These are phyloP conservation scores for Spodoptera picta DNA, from an alignment of 2,888 invertebrate species.

Conservation along the genomic window DNA sequence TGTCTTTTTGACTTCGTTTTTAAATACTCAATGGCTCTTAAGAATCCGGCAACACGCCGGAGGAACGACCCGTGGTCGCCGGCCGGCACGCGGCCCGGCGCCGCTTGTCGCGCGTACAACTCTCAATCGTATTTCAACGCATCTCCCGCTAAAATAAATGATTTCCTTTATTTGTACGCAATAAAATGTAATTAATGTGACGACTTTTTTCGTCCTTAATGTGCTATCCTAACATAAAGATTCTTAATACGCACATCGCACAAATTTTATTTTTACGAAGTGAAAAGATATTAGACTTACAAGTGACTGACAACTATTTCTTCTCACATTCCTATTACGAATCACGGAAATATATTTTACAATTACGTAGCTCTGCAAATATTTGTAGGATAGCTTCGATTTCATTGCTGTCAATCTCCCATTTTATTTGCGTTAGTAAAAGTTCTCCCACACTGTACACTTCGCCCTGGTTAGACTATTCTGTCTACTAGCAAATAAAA, in stretches of 20 bases:
- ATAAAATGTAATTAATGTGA: conserved; percentile 66
- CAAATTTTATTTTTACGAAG: conserved; percentile 27
- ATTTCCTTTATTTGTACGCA: conserved; percentile 67
- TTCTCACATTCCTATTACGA: conserved; percentile 23
- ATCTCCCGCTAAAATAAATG: conserved; percentile 61
- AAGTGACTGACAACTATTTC: conserved; percentile 26
- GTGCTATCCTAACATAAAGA: conserved; percentile 55
- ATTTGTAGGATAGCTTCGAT: background rate
- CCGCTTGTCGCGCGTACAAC: conserved; percentile 34
- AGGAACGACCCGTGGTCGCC: conserved; percentile 61
- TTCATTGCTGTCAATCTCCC: conserved; percentile 1
- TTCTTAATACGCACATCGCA: conserved; percentile 32
- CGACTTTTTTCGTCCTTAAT: conserved; percentile 61
- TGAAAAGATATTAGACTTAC: conserved; percentile 11
- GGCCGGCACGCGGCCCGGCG: conserved; percentile 36
- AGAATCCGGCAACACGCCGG: conserved; percentile 66
- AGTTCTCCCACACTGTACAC: conserved; percentile 6
- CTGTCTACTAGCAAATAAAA: conserved; percentile 1
- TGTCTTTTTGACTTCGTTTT: background rate
- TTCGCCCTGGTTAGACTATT: background rate
- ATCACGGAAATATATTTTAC: conserved; percentile 5
- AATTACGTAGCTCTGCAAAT: background rate
- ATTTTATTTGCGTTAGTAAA: conserved; percentile 4
- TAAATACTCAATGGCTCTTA: conserved; percentile 61
- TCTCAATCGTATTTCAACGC: conserved; percentile 39